phyloP scores from a whole-genome alignment of 2,113 vertebrate species.

The Colistium nudipinnis region DNA sequence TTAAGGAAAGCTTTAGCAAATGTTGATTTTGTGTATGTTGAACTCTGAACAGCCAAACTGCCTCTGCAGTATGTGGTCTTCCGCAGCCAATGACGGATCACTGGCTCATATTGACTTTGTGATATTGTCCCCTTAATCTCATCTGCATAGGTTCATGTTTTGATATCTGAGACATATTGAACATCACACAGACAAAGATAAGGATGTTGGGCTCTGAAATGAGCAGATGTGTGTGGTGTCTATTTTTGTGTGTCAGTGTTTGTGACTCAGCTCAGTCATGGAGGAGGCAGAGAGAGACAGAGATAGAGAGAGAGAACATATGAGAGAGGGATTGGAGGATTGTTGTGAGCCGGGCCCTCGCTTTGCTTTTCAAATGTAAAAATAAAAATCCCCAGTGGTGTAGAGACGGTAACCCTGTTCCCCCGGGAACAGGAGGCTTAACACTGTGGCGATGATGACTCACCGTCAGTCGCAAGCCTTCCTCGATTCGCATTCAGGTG shows the following conservation, averaged over 20 bases:
- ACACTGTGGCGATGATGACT: slow-evolving; percentile 75
- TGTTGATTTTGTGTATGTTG: slow-evolving; percentile 3
- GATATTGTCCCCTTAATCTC: slow-evolving; percentile 61
- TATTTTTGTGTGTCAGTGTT: slow-evolving; percentile 19
- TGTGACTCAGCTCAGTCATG: slow-evolving; percentile 43
- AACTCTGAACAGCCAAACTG: not conserved
- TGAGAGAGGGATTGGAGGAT: slow-evolving; percentile 46
- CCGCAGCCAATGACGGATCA: slow-evolving; percentile 24
- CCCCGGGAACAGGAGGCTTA: slow-evolving; percentile 70
- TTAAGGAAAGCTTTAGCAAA: not conserved
- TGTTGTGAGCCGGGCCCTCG: slow-evolving; percentile 54
- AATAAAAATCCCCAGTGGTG: slow-evolving; percentile 69
- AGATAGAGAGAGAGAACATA: slow-evolving; percentile 24
- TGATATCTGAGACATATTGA: slow-evolving; percentile 72
- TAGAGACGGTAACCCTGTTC: slow-evolving; percentile 70
- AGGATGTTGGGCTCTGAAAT: slow-evolving; percentile 57
- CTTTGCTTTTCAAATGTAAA: slow-evolving; percentile 78
- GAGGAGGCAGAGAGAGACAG: slow-evolving; percentile 32
- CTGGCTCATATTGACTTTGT: slow-evolving; percentile 52
- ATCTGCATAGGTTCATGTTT: slow-evolving; percentile 69
- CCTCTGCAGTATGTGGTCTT: not conserved
- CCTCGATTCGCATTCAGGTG: slow-evolving; percentile 67
- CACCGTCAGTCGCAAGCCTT: slow-evolving; percentile 57
- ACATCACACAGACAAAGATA: slow-evolving; percentile 70
- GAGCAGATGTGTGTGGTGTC: slow-evolving; percentile 43